These are phyloP conservation scores for Hartigia nigra DNA, from an alignment of 2,888 invertebrate species.

Conservation along the genomic window DNA sequence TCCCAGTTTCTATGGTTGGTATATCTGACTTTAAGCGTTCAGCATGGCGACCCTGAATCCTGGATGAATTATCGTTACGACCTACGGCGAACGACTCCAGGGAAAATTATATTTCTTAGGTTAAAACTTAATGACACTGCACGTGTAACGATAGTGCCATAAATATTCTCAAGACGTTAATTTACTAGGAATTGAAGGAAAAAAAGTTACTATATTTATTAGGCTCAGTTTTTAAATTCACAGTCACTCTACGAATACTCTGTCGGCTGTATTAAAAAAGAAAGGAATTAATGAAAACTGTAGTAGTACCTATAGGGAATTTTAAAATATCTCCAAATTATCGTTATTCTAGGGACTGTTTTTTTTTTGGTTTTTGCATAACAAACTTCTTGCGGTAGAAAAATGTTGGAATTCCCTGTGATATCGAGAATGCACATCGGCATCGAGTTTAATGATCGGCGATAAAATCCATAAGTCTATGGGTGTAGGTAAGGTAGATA, in stretches of 20 bases:
- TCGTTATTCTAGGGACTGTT: background rate
- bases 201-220: no score
- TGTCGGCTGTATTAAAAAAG: background rate
- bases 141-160: background rate
- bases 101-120: background rate
- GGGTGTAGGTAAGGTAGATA: background rate
- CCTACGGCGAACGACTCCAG: background rate
- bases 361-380: background rate
- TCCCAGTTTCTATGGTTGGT: background rate
- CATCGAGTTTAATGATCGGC: slow-evolving; percentile 5
- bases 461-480: background rate
- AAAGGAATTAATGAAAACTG: background rate
- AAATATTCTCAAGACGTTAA: background rate
- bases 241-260: background rate
- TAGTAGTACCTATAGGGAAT: background rate
- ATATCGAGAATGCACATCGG: background rate
- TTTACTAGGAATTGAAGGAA: no score
- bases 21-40: background rate
- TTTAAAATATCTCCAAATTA: background rate
- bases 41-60: background rate
- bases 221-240: background rate
- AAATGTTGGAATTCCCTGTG: background rate
- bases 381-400: background rate
- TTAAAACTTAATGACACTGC: background rate
- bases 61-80: background rate